Evolutionary conservation across 2,113 vertebrate species (phyloP), one percentile per base, ranked within the genome.

Genomic region (Cygnus buccinator): DNA sequence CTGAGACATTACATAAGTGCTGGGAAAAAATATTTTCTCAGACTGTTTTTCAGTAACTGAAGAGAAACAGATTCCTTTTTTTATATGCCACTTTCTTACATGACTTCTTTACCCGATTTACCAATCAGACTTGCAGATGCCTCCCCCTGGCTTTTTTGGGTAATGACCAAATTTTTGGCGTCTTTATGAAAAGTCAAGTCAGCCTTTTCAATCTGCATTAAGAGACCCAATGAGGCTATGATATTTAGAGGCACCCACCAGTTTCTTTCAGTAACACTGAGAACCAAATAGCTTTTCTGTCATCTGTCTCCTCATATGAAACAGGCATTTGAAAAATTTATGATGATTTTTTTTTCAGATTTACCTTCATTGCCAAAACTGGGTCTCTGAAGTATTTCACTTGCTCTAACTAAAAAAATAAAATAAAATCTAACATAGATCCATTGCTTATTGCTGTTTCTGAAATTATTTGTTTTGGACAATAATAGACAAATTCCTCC

Each of bases 21-120:
- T 96, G 77, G 82, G 77, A 91, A 96, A 96, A 96, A 78, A 81
- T 86, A 85, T 95, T 94, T 97, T 72, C 58, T 96, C 94, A 90
- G 80, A 74, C 83, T 63, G 25, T 50, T 87, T 94, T 96, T 97
- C 94, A 96, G n/a, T 95, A 79, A 82, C 88, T 76, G 70, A 93
- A 86, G 86, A 96, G 84, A 93, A 95, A 76, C 58, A 84, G 9
- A 93, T 92, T 92, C 96, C 87, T 82, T 94, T 97, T 89, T 93
- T 97, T 94, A 85, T 59, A 79, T 89, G 50, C 66, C 87, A 89
- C 80, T 94, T 96, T 70, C 75, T 87, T 68, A 48, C 41, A 22
- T 23, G 13, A 7, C n/a, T 62, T 75, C 80, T 71, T 83, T 26
- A 48, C 58, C 41, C 77, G 37, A 54, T 48, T 81, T 80, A 62